phyloP scores from a whole-genome alignment of 2,888 invertebrate genomes.

The Apodemia mormo region DNA sequence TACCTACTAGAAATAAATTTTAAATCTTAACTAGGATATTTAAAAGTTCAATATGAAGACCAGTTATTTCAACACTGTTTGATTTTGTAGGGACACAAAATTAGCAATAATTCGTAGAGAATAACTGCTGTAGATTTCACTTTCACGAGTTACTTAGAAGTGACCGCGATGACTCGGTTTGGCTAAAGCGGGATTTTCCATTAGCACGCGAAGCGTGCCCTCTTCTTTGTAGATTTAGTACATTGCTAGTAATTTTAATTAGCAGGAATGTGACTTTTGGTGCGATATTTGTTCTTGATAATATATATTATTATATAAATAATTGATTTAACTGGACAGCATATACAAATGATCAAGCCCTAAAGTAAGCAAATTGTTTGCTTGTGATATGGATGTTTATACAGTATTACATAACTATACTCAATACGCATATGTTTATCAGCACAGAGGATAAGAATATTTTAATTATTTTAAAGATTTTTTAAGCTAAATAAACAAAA shows the following conservation, averaged over 20 bases:
- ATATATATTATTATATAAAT: not conserved
- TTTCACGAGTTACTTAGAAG: constrained; percentile 37
- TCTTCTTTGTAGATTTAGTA: constrained; percentile 55
- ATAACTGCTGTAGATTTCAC: constrained; percentile 55
- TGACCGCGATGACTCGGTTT: constrained; percentile 19
- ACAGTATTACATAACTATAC: too few species aligned
- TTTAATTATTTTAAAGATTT: too few species aligned
- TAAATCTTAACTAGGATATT: constrained; percentile 36
- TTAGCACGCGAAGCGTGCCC: constrained; percentile 59
- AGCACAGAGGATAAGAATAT: too few species aligned
- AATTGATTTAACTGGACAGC: too few species aligned
- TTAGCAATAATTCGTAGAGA: constrained; percentile 66
- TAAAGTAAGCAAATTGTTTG: too few species aligned
- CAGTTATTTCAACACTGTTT: constrained; percentile 38
- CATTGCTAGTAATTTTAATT: constrained; percentile 23
- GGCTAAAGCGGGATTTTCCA: constrained; percentile 22
- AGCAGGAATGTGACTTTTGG: not conserved
- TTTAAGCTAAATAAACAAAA: too few species aligned
- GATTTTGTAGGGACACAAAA: constrained; percentile 56
- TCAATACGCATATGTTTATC: too few species aligned
- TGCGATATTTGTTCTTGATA: not conserved
- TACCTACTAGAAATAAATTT: constrained; percentile 33
- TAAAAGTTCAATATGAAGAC: constrained; percentile 35
- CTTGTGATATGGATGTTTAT: too few species aligned
- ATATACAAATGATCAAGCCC: too few species aligned